Percentiles rank a stretch among this genome's conserved stretches.
Conservation (phyloP, 2,888 invertebrate genomes). For the Dolichomitus sp. region DNA sequence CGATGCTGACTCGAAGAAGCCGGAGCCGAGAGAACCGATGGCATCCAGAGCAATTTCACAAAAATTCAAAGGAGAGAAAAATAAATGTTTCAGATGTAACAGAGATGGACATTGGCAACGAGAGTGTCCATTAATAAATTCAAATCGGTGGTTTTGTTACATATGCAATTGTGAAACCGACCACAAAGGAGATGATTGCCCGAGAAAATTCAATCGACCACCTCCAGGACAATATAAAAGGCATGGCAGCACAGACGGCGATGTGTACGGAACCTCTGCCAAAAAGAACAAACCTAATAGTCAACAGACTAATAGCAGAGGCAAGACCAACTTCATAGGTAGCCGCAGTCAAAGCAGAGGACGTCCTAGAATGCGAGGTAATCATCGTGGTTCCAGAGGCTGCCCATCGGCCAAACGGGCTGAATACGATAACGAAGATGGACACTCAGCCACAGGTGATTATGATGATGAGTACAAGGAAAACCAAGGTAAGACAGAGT, state of each 20-base stretch:
- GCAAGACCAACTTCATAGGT: background rate
- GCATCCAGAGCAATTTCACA: slow-evolving; percentile 39
- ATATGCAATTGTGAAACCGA: background rate
- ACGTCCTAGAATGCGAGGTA: background rate
- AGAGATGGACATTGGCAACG: slow-evolving; percentile 40
- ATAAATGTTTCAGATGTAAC: slow-evolving; percentile 63
- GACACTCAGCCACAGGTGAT: background rate
- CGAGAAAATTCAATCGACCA: background rate
- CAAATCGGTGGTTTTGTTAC: background rate
- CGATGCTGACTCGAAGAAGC: background rate
- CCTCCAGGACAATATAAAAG: background rate
- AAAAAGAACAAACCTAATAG: background rate
- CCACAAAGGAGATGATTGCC: background rate
- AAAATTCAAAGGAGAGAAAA: slow-evolving; percentile 19
- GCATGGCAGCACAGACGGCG: background rate
- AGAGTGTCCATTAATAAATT: slow-evolving; percentile 29
- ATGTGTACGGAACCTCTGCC: background rate
- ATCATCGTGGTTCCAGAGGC: background rate
- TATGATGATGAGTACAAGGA: background rate
- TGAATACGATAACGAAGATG: background rate
- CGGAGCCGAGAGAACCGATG: background rate
- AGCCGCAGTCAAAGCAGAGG: background rate
- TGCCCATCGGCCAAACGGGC: background rate
- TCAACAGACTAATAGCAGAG: background rate
- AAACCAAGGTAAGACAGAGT: background rate